Conservation (phyloP, 2,113 vertebrate genomes). For the Tympanuchus pallidicinctus region DNA sequence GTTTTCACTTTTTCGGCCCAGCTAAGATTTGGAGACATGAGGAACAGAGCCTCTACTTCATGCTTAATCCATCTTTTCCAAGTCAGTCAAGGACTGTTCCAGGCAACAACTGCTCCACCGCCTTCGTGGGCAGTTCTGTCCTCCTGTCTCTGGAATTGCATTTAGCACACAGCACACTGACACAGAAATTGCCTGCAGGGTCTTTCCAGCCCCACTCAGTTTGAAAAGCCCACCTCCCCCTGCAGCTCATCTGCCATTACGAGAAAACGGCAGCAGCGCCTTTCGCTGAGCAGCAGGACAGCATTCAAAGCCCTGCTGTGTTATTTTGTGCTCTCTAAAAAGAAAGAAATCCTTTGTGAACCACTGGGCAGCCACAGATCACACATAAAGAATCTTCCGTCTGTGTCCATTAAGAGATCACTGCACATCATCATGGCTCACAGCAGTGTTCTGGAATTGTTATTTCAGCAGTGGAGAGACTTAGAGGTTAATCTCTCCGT, state of each 20-base stretch:
- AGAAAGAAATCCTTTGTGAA: not conserved
- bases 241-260: not conserved
- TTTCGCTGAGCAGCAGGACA: not conserved
- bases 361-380: not conserved
- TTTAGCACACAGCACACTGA: not conserved
- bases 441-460: not conserved
- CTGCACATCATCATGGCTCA: not conserved
- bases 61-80: not conserved
- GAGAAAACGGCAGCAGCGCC: not conserved
- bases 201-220: not conserved
- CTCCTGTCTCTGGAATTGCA: not conserved
- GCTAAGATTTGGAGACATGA: not conserved
- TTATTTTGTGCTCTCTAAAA: not conserved
- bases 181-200: not conserved
- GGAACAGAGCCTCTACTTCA: not conserved
- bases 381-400: not conserved
- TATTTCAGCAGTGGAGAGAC: not conserved
- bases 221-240: not conserved
- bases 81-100: not conserved
- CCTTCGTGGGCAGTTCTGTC: not conserved
- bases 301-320: not conserved
- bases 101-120: not conserved
- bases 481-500: constrained; percentile 23
- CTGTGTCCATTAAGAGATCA: not conserved
- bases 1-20: not conserved